Evolutionary conservation across 2,888 invertebrate genomes (phyloP).

Genomic region (Metopia argyrocephala): DNA sequence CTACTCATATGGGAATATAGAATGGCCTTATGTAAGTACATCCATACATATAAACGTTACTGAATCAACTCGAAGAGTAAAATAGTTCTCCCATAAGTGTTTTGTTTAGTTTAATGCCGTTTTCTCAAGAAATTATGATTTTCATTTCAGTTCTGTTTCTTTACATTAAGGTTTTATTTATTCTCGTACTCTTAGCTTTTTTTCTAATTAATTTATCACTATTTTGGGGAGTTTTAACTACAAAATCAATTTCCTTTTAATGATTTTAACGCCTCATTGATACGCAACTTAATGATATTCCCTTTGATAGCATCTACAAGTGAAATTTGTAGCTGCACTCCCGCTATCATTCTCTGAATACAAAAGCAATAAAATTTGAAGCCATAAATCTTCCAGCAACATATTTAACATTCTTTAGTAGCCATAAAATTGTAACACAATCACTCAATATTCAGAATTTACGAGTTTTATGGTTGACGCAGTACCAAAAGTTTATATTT

Average conservation of each 20-base stretch:
- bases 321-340: slow-evolving; percentile 14
- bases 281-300: slow-evolving; percentile 48
- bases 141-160: slow-evolving; percentile 4
- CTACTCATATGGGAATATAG: background rate
- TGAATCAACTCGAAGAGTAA: no score
- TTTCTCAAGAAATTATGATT: slow-evolving; percentile 75
- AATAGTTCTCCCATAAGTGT: slow-evolving; percentile 29
- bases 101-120: slow-evolving; percentile 54
- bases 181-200: slow-evolving; percentile 4
- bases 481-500: no score
- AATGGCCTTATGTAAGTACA: no score
- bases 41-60: no score
- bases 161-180: background rate
- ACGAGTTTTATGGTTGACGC: slow-evolving; percentile 18
- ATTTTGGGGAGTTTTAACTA: slow-evolving; percentile 43
- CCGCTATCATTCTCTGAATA: background rate
- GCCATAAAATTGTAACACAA: slow-evolving; percentile 39
- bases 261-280: slow-evolving; percentile 59
- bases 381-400: slow-evolving; percentile 53
- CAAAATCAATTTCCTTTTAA: slow-evolving; percentile 61
- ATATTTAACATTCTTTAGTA: slow-evolving; percentile 55
- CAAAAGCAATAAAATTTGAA: slow-evolving; percentile 8
- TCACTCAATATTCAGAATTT: slow-evolving; percentile 2
- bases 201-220: slow-evolving; percentile 64
- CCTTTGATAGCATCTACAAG: background rate